Percentiles rank a stretch among this genome's conserved stretches.
phyloP scores from a whole-genome alignment of 2,113 vertebrate species.

The Menura novaehollandiae region DNA sequence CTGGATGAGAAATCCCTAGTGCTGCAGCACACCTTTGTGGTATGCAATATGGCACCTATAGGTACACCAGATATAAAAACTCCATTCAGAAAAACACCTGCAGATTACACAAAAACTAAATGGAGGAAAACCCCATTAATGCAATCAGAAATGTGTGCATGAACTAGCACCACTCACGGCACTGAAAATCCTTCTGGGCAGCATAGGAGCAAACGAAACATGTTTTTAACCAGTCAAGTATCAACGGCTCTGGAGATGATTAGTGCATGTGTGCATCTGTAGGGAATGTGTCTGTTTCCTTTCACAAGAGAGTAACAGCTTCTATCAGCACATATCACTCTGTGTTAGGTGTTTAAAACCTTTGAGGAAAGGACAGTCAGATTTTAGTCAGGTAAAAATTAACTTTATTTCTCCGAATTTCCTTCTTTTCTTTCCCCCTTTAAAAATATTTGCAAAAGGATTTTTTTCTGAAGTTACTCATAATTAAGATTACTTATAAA shows the following conservation, averaged over 20 bases:
- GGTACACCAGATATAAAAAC: neutral
- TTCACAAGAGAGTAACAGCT: neutral
- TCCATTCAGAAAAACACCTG: neutral
- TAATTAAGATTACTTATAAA: neutral
- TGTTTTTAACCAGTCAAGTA: neutral
- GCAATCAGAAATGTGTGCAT: neutral
- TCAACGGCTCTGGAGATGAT: neutral
- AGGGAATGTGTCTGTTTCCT: neutral
- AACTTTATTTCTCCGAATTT: neutral
- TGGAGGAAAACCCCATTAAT: neutral
- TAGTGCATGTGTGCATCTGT: neutral
- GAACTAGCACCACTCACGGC: neutral
- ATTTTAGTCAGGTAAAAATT: neutral
- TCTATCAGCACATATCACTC: neutral
- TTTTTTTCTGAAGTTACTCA: neutral
- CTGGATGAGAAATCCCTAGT: neutral
- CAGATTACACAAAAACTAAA: neutral
- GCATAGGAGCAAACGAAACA: accelerated
- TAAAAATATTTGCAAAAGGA: neutral
- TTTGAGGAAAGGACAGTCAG: neutral
- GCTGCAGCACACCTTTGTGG: neutral
- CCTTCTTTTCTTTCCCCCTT: neutral
- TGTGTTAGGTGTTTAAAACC: neutral
- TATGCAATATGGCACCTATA: neutral
- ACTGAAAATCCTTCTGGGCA: neutral